A percentile compares a stretch with the other conserved stretches of the same genome.
phyloP scores from a whole-genome alignment of 2,888 invertebrate genomes.

The Lysandra bellargus region DNA sequence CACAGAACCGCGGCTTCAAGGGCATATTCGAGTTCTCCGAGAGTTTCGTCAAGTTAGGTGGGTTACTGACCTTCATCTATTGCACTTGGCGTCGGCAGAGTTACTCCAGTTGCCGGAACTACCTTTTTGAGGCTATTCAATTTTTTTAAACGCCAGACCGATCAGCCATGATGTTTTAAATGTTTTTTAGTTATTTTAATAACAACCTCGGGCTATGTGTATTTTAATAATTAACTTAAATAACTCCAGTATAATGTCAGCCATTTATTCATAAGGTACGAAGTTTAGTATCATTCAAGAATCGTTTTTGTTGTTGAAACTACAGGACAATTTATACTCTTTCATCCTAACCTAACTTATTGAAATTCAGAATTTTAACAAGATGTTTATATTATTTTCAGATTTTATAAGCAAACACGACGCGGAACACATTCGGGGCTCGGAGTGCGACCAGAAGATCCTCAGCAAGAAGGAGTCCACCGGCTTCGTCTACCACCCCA shows the following conservation, averaged over 20 bases:
- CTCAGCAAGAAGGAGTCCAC: constrained; percentile 95
- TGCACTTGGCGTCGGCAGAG: not conserved
- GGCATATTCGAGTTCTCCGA: constrained; percentile 99
- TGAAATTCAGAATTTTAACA: too few species aligned
- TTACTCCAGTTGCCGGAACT: too few species aligned
- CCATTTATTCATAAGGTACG: not conserved
- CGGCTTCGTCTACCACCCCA: constrained; percentile 96
- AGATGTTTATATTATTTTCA: constrained; percentile 58
- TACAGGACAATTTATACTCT: not conserved
- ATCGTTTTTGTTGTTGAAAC: not conserved
- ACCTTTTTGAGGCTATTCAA: too few species aligned
- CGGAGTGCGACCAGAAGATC: constrained; percentile 99
- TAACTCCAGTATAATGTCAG: too few species aligned
- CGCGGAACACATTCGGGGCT: constrained; percentile 96
- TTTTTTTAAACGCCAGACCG: too few species aligned
- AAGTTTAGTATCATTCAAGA: too few species aligned
- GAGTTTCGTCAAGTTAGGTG: constrained; percentile 98
- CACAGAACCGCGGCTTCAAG: constrained; percentile 98
- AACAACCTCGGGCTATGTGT: too few species aligned
- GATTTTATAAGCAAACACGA: constrained; percentile 96
- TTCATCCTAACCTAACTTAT: too few species aligned
- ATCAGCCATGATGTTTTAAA: too few species aligned
- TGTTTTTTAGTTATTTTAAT: too few species aligned
- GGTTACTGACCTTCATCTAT: constrained; percentile 51
- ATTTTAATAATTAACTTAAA: too few species aligned